phyloP scores from a whole-genome alignment of 30 jellyfish, hydroid and myxozoan species.

The Pelagia noctiluca region DNA sequence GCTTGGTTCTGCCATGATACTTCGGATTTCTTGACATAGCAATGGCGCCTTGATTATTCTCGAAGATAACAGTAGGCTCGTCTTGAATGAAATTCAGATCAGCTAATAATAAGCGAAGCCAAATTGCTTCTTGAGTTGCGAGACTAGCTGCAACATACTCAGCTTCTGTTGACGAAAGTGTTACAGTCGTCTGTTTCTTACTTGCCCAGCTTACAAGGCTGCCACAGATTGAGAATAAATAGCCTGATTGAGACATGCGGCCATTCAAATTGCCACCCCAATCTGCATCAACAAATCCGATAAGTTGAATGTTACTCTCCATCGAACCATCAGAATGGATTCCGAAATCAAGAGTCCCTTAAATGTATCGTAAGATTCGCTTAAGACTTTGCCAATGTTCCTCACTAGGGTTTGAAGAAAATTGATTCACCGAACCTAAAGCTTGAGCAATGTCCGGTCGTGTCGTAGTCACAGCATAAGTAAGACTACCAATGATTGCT shows the following conservation, averaged over 20 bases:
- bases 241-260: slow-evolving; percentile 17
- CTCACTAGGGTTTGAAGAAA: not conserved
- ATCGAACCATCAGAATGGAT: not conserved
- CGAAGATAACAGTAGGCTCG: slow-evolving; percentile 10
- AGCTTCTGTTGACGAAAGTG: slow-evolving; percentile 61
- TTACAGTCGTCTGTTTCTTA: slow-evolving; percentile 31
- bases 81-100: slow-evolving; percentile 12
- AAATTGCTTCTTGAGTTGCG: slow-evolving; percentile 67
- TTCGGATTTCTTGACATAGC: slow-evolving; percentile 51
- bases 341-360: slow-evolving; percentile 35
- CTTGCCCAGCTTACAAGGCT: not conserved
- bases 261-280: slow-evolving; percentile 37
- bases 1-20: slow-evolving; percentile 15
- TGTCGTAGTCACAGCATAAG: not conserved
- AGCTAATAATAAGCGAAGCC: slow-evolving; percentile 13
- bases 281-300: slow-evolving; percentile 49
- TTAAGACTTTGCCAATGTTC: slow-evolving; percentile 4
- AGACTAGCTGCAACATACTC: slow-evolving; percentile 47
- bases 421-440: not conserved
- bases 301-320: not conserved
- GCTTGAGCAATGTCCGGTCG: not conserved
- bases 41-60: slow-evolving; percentile 58
- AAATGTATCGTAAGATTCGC: slow-evolving; percentile 12
- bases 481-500: not conserved
- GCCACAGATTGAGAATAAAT: not conserved